A percentile compares a stretch with the other conserved stretches of the same genome.
These are phyloP conservation scores for Muschampia plurimacula DNA, from an alignment of 2,888 invertebrate species.

Conservation along the genomic window DNA sequence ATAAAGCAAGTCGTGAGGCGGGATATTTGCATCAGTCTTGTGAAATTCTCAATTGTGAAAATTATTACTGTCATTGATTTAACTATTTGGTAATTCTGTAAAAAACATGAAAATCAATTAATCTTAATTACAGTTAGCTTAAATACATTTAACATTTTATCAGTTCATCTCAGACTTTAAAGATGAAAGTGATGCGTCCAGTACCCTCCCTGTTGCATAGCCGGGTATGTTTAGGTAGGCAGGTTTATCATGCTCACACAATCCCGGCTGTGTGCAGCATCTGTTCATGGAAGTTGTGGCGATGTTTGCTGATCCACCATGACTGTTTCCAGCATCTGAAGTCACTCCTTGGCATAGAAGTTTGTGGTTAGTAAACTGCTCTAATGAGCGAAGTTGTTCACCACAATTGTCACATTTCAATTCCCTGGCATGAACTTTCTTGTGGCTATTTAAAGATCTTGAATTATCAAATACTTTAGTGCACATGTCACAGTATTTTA, in stretches of 20 bases:
- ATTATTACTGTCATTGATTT: slow-evolving; percentile 77
- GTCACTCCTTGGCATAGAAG: slow-evolving; percentile 74
- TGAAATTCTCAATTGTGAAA: slow-evolving; percentile 84
- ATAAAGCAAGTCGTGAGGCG: slow-evolving; percentile 86
- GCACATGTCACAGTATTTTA: slow-evolving; percentile 85
- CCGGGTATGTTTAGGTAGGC: slow-evolving; percentile 83
- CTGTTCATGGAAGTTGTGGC: slow-evolving; percentile 60
- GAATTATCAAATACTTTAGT: slow-evolving; percentile 85
- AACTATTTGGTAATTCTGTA: slow-evolving; percentile 82
- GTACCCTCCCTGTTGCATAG: slow-evolving; percentile 75
- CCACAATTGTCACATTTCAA: slow-evolving; percentile 82
- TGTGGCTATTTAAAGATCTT: slow-evolving; percentile 82
- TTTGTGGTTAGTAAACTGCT: slow-evolving; percentile 82
- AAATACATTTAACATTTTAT: slow-evolving; percentile 53
- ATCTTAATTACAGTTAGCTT: slow-evolving; percentile 43
- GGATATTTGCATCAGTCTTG: slow-evolving; percentile 86
- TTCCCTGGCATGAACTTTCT: slow-evolving; percentile 83
- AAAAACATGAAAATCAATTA: slow-evolving; percentile 58
- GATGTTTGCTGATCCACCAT: slow-evolving; percentile 56
- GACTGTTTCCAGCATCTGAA: slow-evolving; percentile 55
- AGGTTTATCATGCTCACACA: slow-evolving; percentile 83
- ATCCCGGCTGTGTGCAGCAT: slow-evolving; percentile 79
- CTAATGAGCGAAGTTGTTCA: slow-evolving; percentile 81
- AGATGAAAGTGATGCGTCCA: slow-evolving; percentile 79
- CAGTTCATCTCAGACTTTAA: slow-evolving; percentile 82